phyloP scores from a whole-genome alignment of 2,888 invertebrate species.

The Meteorus cinctellus region DNA sequence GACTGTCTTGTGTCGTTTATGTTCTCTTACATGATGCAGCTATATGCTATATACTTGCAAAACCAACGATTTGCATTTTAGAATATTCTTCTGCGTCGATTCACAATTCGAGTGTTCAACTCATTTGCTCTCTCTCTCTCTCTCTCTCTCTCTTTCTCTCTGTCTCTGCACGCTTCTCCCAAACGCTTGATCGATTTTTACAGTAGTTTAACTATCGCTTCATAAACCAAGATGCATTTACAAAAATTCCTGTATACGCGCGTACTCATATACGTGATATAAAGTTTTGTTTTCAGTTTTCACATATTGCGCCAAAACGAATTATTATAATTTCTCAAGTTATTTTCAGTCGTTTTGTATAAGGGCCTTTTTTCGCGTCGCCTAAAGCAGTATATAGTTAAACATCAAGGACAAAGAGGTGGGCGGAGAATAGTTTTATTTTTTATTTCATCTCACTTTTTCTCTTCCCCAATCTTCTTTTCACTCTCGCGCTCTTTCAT shows the following conservation, averaged over 20 bases:
- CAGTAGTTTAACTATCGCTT: neutral
- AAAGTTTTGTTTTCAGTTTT: neutral
- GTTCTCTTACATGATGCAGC: slow-evolving; percentile 1
- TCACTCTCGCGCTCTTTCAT: neutral
- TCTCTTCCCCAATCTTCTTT: neutral
- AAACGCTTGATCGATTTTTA: neutral
- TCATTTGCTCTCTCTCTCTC: neutral
- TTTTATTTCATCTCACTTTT: slow-evolving; percentile 12
- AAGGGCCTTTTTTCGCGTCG: slow-evolving; percentile 8
- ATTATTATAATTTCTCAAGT: slow-evolving; percentile 27
- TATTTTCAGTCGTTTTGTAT: neutral
- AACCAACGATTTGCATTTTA: slow-evolving; percentile 32
- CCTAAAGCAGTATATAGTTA: neutral
- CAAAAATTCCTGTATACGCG: neutral
- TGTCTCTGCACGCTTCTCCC: neutral
- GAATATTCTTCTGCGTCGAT: slow-evolving; percentile 29
- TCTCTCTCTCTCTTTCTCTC: neutral
- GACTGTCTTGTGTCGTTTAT: slow-evolving; percentile 15
- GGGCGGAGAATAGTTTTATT: slow-evolving; percentile 21
- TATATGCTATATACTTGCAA: slow-evolving; percentile 2
- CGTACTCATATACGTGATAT: neutral
- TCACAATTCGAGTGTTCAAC: slow-evolving; percentile 22
- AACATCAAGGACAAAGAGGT: slow-evolving; percentile 25
- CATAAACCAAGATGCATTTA: neutral
- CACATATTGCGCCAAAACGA: neutral